Base-by-base conservation (phyloP, 2,113 vertebrate genomes). In the Nesoenas mayeri region DNA sequence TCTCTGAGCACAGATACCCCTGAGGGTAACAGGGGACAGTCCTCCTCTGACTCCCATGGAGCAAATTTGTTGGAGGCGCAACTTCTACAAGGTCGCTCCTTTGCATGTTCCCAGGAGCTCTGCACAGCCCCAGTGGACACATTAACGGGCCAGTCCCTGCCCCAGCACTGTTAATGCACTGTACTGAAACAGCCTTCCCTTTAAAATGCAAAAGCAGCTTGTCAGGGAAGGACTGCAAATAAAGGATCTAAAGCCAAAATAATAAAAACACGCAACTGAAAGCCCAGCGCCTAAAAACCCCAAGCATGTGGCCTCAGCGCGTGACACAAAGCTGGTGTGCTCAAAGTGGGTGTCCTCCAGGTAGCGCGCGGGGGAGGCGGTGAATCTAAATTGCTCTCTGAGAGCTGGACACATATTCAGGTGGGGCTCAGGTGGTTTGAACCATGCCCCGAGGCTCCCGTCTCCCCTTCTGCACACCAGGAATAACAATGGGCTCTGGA, bases 181-280 rank as follows among this genome's bases (percentile, higher is more conserved):
- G 83, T 56, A 84, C 83, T 97, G 91, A 97, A 96, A 93, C 69
- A 92, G 83, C 91, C 73, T 93, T 86, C 80, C 95, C 80, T 96
- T 97, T 97, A 97, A 96, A 96, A 97, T 95, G 94, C 95, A 93
- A 95, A 96, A 96, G 79, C 95, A 89, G 96, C 91, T 79, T 92
- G 94, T 89, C 91, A 95, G 86, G 70, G 93, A 91, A 95, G 86
- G 95, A 95, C 94, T 96, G 80, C 93, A 95, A 96, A 95, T 87
- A 95, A 92, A 87, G 86, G 69, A 95, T 93, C 77, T 81, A 70
- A 95, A 91, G 88, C 86, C 93, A 95, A 95, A 95, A 91, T 95
- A 96, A 95, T 97, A 96, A 96, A 96, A 94, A 36, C 85, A 92
- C 0, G 1, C 31, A 97, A 92, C 72, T 88, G 85, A 97, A 96